Evolutionary conservation across 1,140 invertebrate genomes (phyloP), one percentile per base, ranked within the genome.

Genomic region (Berghia stephanieae): DNA sequence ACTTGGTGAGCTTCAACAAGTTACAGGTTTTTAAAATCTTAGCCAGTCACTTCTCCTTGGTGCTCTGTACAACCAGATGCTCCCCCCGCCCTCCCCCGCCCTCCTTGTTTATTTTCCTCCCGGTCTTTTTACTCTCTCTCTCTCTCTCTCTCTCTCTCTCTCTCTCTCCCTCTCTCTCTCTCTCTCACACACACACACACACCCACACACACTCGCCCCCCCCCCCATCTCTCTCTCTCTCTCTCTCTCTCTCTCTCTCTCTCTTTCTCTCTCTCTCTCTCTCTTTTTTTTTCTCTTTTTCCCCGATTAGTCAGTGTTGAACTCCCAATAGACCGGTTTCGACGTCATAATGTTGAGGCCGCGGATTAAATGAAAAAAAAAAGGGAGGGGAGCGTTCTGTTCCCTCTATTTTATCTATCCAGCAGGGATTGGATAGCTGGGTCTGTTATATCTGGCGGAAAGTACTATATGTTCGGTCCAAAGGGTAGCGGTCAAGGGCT

Each of bases 61-160:
- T n/a, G n/a, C n/a, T n/a, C n/a, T n/a, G n/a, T n/a, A 73, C 70
- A 55, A 10, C 57, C 44, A 21, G 18, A 57, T 55, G 57, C 36
- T 55, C 57, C 13, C 70, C 70, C 18, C 46, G 38, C 42, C 68
- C 68, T 16, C 36, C 63, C 40, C 63, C 63, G 31, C 40, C 40
- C 18, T 5, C 21, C 34, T 42, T 46, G 40, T 46, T 10, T 60
- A 27, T 21, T 2, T n/a, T 67, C 63, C 63, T 44, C 40, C 40
- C 18, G 6, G 10, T 46, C 31, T 46, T 43, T 46, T 10, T 60
- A 27, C n/a, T 2, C 57, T 21, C 57, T 60, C 21, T 21, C 36
- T 21, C 57, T 68, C 66, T 68, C 42, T 42, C 42, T 43, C 69
- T 6, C 42, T 46, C 34, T 1, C 40, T 46, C 69, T 0, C 69